A percentile compares a stretch with the other conserved stretches of the same genome.
These are phyloP conservation scores for Aphrophora alni DNA, from an alignment of 2,888 invertebrate species.

Conservation along the genomic window DNA sequence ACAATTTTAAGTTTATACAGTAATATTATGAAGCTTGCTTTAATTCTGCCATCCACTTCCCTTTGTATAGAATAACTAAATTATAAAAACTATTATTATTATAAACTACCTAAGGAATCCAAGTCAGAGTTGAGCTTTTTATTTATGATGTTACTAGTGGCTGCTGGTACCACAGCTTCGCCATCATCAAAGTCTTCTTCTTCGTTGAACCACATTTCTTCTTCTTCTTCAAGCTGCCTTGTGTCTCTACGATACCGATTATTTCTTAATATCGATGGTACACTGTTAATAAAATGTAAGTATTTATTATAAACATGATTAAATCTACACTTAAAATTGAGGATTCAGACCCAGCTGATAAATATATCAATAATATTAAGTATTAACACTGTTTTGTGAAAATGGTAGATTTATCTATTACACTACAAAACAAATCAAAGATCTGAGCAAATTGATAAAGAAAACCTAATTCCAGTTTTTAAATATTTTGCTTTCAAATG, in stretches of 20 bases:
- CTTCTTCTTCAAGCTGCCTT: conserved; percentile 94
- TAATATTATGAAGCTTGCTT: too few species aligned
- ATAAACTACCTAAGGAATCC: conserved; percentile 66
- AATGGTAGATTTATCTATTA: neutral
- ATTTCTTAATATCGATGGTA: conserved; percentile 80
- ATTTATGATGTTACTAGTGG: conserved; percentile 61
- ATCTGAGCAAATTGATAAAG: too few species aligned
- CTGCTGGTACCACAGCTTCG: conserved; percentile 61
- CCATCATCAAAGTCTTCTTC: conserved; percentile 93
- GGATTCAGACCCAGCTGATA: neutral
- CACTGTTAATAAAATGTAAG: conserved; percentile 65
- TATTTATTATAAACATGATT: too few species aligned
- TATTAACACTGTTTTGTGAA: neutral
- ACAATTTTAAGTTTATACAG: too few species aligned
- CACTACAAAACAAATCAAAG: too few species aligned
- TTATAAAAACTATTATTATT: too few species aligned
- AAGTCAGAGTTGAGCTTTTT: conserved; percentile 66
- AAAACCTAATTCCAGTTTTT: too few species aligned
- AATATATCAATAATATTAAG: neutral
- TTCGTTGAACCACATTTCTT: conserved; percentile 99
- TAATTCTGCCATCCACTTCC: too few species aligned
- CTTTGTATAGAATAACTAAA: too few species aligned
- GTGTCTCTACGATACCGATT: conserved; percentile 89
- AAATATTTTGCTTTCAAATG: too few species aligned
- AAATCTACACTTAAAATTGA: neutral